Base-by-base conservation (phyloP, 37 sponge, comb jelly and placozoan genomes). In the Diacarnus erythraeanus region DNA sequence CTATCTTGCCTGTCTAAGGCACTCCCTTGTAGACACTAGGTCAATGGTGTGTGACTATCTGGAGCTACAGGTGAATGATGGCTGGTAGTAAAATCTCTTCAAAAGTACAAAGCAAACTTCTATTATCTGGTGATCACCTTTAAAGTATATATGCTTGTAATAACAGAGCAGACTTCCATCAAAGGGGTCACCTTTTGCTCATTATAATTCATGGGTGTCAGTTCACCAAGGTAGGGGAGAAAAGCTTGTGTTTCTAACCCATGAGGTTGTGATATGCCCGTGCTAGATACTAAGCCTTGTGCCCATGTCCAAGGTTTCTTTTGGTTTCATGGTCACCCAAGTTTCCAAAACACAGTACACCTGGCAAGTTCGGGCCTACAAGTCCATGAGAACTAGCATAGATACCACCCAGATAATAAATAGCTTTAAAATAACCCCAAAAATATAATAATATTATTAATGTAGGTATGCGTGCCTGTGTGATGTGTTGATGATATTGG, bases 261-360 rank as follows among this genome's bases (percentile, higher is more conserved):
- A 65, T 31, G 66, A 65, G 66, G 31, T 65, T 31, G 66, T 65
- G 30, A 25, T 65, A 65, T 30, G 34, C 66, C 66, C 33, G 51
- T 47, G 12, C 51, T 47, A 47, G 51, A 12, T n/a, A n/a, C n/a
- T n/a, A n/a, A 47, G 51, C 51, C 51, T 47, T 47, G 51, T 15
- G 10, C 12, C 51, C 12, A 47, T 47, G 51, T 47, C 51, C 51
- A 47, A 47, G 51, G 51, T 47, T 47, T 47, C 51, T 47, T n/a
- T 47, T 47, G 51, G 51, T 47, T 47, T 47, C 51, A 15, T 47
- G 51, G 51, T 47, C 12, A 47, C 51, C 51, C 51, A 47, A 47
- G 51, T 47, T 47, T 47, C 12, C 12, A 15, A 47, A 47, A 47
- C 51, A 47, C 51, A 15, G 51, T 47, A 30, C 31, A 25, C 2